Conservation (phyloP, 2,888 invertebrate species). For the Agrotis clavis region DNA sequence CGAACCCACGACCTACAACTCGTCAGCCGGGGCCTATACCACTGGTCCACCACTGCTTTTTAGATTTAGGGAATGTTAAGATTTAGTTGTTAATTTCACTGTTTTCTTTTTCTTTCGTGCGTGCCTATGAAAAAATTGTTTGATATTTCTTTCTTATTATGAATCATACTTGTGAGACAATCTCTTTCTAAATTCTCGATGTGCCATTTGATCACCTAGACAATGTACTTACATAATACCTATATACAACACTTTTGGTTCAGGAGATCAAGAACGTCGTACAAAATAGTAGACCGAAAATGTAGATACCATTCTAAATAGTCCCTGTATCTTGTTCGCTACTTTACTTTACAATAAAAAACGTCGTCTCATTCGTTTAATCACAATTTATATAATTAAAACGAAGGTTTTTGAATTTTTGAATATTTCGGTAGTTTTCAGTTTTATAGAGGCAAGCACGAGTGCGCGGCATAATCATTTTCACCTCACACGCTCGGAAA, state of each 20-base stretch:
- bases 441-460: too few species aligned
- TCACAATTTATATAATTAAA: conserved; percentile 13
- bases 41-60: too few species aligned
- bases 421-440: too few species aligned
- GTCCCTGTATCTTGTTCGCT: conserved; percentile 84
- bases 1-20: too few species aligned
- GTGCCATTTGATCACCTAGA: conserved; percentile 1
- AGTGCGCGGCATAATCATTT: too few species aligned
- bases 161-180: not conserved
- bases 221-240: conserved; percentile 41
- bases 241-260: conserved; percentile 69
- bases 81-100: too few species aligned
- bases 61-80: too few species aligned
- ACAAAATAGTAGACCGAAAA: conserved; percentile 79
- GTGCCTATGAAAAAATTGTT: too few species aligned
- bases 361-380: conserved; percentile 45
- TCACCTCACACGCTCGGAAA: too few species aligned
- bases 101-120: too few species aligned
- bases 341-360: conserved; percentile 63
- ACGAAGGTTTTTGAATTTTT: not conserved
- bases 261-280: conserved; percentile 75
- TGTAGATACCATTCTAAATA: conserved; percentile 78
- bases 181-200: not conserved
- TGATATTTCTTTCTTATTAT: too few species aligned
- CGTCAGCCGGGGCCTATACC: too few species aligned